Evolutionary conservation across 1,140 invertebrate genomes (phyloP).

Genomic region (Aphelenchoides besseyi): DNA sequence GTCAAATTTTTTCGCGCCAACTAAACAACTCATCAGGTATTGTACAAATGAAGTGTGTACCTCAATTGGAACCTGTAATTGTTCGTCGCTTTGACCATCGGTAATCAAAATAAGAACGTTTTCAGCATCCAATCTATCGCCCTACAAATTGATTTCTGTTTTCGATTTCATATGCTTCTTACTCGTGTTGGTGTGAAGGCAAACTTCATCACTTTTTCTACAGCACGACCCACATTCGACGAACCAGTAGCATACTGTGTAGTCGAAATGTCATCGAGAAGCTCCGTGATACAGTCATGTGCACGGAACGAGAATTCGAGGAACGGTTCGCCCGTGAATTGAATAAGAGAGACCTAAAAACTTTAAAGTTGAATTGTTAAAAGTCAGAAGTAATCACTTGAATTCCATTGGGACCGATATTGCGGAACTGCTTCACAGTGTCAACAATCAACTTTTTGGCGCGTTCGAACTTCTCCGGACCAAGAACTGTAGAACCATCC

Average conservation of each 20-base stretch:
- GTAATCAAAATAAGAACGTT: slow-evolving; percentile 54
- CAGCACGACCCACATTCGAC: slow-evolving; percentile 47
- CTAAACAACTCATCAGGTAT: slow-evolving; percentile 16
- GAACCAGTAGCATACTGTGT: slow-evolving; percentile 54
- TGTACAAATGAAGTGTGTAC: slow-evolving; percentile 30
- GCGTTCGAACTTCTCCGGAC: slow-evolving; percentile 37
- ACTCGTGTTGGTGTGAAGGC: slow-evolving; percentile 52
- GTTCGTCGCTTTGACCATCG: slow-evolving; percentile 43
- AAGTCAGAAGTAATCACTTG: slow-evolving; percentile 35
- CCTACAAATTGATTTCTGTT: slow-evolving; percentile 29
- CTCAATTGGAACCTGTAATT: slow-evolving; percentile 46
- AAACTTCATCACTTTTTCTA: slow-evolving; percentile 57
- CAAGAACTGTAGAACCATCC: slow-evolving; percentile 48
- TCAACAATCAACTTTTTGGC: slow-evolving; percentile 47
- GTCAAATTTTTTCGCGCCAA: slow-evolving; percentile 41
- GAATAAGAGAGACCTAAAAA: slow-evolving; percentile 53
- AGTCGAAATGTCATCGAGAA: slow-evolving; percentile 51
- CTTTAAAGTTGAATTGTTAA: slow-evolving; percentile 15
- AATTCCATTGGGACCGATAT: slow-evolving; percentile 53
- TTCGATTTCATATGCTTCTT: slow-evolving; percentile 15
- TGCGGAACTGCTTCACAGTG: slow-evolving; percentile 50
- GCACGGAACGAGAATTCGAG: slow-evolving; percentile 54
- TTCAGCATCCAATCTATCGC: slow-evolving; percentile 51
- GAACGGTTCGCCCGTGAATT: slow-evolving; percentile 53
- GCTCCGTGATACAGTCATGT: slow-evolving; percentile 49